These are phyloP conservation scores for Spicauda simplicius DNA, from an alignment of 2,888 invertebrate genomes.

Conservation along the genomic window DNA sequence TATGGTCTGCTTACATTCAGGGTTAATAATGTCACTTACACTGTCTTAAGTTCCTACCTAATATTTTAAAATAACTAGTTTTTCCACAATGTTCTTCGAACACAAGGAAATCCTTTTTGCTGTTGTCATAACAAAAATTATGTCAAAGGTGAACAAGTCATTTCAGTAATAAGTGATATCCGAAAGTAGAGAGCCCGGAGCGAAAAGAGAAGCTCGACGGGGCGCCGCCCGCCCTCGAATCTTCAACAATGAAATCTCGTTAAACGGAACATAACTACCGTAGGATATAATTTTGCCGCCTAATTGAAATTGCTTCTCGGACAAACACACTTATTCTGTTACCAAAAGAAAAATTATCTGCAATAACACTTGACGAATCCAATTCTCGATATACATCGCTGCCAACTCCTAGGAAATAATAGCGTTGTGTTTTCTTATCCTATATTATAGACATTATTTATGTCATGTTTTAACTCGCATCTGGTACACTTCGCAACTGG, in stretches of 20 bases:
- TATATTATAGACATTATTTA: too few relatives aligned
- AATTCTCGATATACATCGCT: background rate
- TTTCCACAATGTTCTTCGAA: too few relatives aligned
- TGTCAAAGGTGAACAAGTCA: conserved; percentile 12
- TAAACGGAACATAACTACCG: conserved; percentile 48
- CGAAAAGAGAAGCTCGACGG: conserved; percentile 11
- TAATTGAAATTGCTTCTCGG: conserved; percentile 38
- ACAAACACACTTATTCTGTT: background rate
- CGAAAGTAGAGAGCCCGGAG: conserved; percentile 4
- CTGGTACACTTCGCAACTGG: too few relatives aligned
- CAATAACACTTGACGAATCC: background rate
- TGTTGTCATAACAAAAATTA: background rate
- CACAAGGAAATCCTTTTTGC: too few relatives aligned
- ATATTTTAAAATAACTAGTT: too few relatives aligned
- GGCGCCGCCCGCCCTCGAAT: conserved; percentile 35
- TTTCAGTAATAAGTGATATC: conserved; percentile 3
- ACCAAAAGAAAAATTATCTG: background rate
- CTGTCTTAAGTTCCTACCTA: too few relatives aligned
- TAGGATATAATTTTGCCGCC: conserved; percentile 43
- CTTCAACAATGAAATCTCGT: conserved; percentile 52
- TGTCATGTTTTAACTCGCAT: too few relatives aligned
- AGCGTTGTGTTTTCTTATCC: too few relatives aligned
- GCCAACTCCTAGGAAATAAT: too few relatives aligned
- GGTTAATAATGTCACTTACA: too few relatives aligned
- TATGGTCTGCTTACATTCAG: too few relatives aligned